Evolutionary conservation across 2,113 vertebrate species (phyloP).

Genomic region (Proterorhinus semilunaris): DNA sequence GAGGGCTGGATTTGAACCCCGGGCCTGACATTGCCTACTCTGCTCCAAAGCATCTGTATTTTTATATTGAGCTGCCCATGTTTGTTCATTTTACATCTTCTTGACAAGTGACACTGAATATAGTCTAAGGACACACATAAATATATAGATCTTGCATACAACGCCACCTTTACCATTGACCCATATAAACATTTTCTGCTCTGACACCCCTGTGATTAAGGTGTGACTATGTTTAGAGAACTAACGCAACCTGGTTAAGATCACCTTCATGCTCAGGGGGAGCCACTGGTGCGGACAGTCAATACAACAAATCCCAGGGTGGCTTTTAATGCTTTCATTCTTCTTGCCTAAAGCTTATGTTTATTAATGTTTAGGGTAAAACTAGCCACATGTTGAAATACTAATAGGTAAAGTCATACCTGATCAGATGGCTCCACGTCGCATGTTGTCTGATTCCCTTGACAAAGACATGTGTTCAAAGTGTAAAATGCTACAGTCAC

Average conservation of each 20-base stretch:
- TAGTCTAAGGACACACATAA: not conserved
- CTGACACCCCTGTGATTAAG: conserved; percentile 45
- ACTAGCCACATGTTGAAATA: not conserved
- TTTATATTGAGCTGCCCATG: not conserved
- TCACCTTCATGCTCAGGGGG: conserved; percentile 51
- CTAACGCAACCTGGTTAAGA: conserved; percentile 31
- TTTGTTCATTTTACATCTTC: not conserved
- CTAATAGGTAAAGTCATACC: too few species aligned
- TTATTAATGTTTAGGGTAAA: not conserved
- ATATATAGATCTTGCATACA: not conserved
- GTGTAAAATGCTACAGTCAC: too few species aligned
- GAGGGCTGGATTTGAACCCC: too few species aligned
- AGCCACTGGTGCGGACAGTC: conserved; percentile 12
- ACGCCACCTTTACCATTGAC: conserved; percentile 35
- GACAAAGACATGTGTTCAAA: too few species aligned
- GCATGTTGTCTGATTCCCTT: too few species aligned
- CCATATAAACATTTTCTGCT: conserved; percentile 49
- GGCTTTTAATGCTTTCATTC: not conserved
- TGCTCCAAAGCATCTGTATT: not conserved
- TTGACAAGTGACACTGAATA: not conserved
- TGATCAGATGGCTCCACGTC: too few species aligned
- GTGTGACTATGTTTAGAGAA: conserved; percentile 45
- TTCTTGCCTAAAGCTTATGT: not conserved
- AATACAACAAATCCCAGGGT: conserved; percentile 1
- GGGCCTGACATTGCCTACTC: too few species aligned